phyloP scores from a whole-genome alignment of 2,113 vertebrate genomes.

The Gallinago media region DNA sequence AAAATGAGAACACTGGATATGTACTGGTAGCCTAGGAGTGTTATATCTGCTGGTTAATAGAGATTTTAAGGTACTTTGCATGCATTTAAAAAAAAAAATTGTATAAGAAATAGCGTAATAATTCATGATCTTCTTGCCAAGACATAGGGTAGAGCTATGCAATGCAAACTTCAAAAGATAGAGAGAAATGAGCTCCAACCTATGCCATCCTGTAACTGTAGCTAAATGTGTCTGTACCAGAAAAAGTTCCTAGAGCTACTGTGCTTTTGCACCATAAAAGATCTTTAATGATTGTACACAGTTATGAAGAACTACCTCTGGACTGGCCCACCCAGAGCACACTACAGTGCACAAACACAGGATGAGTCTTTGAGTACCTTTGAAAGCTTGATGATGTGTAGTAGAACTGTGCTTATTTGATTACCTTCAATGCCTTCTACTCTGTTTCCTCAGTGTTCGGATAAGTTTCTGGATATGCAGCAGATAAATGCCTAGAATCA shows the following conservation, averaged over 20 bases:
- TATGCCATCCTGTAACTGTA: not conserved
- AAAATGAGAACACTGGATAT: not conserved
- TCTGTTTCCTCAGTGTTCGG: not conserved
- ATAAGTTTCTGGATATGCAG: not conserved
- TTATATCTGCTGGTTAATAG: no score
- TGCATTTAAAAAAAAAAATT: no score
- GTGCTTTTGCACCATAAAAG: not conserved
- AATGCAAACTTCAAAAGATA: not conserved
- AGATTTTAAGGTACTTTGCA: not conserved
- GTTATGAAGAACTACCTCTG: not conserved
- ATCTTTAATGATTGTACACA: not conserved
- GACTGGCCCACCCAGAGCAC: not conserved
- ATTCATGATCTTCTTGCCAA: not conserved
- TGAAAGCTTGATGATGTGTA: not conserved
- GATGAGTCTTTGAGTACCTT: not conserved
- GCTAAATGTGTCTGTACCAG: not conserved
- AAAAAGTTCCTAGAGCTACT: not conserved
- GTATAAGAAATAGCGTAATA: not conserved
- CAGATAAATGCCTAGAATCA: not conserved
- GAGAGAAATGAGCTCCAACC: not conserved
- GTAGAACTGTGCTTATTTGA: not conserved
- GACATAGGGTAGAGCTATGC: not conserved
- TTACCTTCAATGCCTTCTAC: not conserved
- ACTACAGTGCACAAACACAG: not conserved
- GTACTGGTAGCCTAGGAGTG: not conserved